A percentile compares a stretch with the other conserved stretches of the same genome.
These are phyloP conservation scores for Medauroidea extradentata DNA, from an alignment of 1,140 invertebrate species.

Conservation along the genomic window DNA sequence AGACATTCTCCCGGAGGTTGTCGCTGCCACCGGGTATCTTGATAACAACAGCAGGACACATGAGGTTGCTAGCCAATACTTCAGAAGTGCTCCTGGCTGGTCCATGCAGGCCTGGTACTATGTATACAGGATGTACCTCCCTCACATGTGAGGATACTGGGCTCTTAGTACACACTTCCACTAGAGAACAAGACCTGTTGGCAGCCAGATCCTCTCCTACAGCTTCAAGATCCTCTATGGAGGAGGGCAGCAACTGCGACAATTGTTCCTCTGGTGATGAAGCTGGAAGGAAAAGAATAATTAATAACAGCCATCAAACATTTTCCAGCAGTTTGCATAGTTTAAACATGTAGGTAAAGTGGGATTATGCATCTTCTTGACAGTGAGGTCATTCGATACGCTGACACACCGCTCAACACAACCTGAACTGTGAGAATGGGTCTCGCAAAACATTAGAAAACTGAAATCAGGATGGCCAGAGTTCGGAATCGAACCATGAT, in stretches of 20 bases:
- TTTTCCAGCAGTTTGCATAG: too few species aligned
- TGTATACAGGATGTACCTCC: slow-evolving; percentile 37
- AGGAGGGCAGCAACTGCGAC: not conserved
- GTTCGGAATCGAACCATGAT: too few species aligned
- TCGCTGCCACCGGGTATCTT: not conserved
- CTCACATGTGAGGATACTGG: slow-evolving; percentile 31
- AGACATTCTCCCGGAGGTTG: not conserved
- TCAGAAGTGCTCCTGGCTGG: not conserved
- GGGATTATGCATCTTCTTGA: too few species aligned
- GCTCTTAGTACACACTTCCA: not conserved
- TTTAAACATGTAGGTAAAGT: too few species aligned
- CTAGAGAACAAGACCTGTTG: not conserved
- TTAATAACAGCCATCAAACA: too few species aligned
- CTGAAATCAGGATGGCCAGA: too few species aligned
- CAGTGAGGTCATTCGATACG: too few species aligned
- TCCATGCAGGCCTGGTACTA: slow-evolving; percentile 34
- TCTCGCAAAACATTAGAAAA: too few species aligned
- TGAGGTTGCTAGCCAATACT: not conserved
- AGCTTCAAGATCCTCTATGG: not conserved
- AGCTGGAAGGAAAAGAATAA: too few species aligned
- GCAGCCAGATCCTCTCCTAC: not conserved
- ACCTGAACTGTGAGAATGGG: too few species aligned
- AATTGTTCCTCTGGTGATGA: too few species aligned
- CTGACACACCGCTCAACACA: too few species aligned
- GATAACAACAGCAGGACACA: not conserved